Base-by-base conservation (phyloP, 2,888 invertebrate species). In the Ophraella communa region DNA sequence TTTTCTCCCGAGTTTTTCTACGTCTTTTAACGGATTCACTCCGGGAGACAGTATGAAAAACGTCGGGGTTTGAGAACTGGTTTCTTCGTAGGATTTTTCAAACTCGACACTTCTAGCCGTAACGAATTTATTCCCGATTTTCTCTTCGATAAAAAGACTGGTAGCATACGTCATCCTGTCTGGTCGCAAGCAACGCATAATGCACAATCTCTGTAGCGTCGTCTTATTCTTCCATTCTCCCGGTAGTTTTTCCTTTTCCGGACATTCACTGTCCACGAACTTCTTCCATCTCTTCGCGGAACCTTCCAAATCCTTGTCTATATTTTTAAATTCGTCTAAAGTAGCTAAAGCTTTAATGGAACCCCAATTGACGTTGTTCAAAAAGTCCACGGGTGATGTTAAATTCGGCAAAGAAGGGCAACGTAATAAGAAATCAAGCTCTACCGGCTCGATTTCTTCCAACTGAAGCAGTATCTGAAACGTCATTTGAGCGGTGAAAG, bases 121-220 rank as follows among this genome's bases (percentile, higher is more conserved):
- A 21, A 91, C 89, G 79, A 90, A 97, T 78, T 93, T 93, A 0
- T 86, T 83, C 0, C 96, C 95, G 45, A 97, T 83, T 79, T 92
- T 92, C 80, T 96, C 96, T 80, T 95, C 94, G 63, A 97, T 92
- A 78, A 95, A 97, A 30, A 87, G 87, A 61, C 91, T 90, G 52
- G 95, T 88, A 11, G 96, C 96, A 76, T 97, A 96, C 0, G 95
- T 94, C 95, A 98, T 96, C 71, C 97, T 87, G 82, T 98, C 97
- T 0, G 96, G 92, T 49, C 97, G 84, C 56, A 97, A 84, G 18
- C 95, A 94, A 63, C 97, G 85, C 91, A 97, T 92, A 80, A 98
- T 96, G 77, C 96, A 96, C 4, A 97, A 84, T 68, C 91, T 87
- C 79, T 97, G 95, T 49, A 97, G 82, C 0, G 93, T 84, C 0